Percentiles rank a stretch among this genome's conserved stretches.
Conservation (phyloP, 2,888 invertebrate genomes). For the Dynastes tityus region DNA sequence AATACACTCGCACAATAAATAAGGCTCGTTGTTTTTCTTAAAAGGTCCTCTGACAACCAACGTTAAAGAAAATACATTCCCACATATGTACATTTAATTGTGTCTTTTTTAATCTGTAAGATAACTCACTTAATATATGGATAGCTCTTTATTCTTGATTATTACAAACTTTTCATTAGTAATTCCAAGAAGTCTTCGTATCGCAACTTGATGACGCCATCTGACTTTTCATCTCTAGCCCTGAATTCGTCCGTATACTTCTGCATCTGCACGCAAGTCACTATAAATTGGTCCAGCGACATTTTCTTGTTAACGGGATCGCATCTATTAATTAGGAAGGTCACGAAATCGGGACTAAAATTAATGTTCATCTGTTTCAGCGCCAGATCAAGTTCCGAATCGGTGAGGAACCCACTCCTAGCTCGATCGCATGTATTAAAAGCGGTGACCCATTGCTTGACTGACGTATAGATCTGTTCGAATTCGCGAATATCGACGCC, state of each 20-base stretch:
- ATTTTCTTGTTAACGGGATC: conserved; percentile 76
- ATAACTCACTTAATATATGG: conserved; percentile 9
- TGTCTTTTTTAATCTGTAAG: conserved; percentile 15
- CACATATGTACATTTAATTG: not conserved
- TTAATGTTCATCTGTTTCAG: conserved; percentile 79
- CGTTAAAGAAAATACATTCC: not conserved
- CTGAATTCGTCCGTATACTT: conserved; percentile 67
- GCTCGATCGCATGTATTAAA: conserved; percentile 90
- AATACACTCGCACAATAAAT: too few relatives aligned
- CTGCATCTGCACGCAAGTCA: conserved; percentile 68
- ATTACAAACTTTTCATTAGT: conserved; percentile 49
- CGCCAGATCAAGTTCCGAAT: conserved; percentile 81
- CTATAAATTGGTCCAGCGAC: conserved; percentile 66
- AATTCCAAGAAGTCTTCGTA: conserved; percentile 73
- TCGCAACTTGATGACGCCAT: conserved; percentile 65
- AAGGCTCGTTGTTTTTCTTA: not conserved
- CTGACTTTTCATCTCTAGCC: conserved; percentile 63
- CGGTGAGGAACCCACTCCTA: conserved; percentile 88
- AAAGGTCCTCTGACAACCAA: conserved; percentile 8
- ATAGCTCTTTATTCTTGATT: conserved; percentile 19
- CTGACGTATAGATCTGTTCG: conserved; percentile 87
- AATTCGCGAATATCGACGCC: conserved; percentile 89
- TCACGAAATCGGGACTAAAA: conserved; percentile 85
- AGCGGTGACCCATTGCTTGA: conserved; percentile 90
- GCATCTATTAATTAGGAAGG: conserved; percentile 80